Conservation (phyloP, 2,113 vertebrate species). For the Prinia subflava region DNA sequence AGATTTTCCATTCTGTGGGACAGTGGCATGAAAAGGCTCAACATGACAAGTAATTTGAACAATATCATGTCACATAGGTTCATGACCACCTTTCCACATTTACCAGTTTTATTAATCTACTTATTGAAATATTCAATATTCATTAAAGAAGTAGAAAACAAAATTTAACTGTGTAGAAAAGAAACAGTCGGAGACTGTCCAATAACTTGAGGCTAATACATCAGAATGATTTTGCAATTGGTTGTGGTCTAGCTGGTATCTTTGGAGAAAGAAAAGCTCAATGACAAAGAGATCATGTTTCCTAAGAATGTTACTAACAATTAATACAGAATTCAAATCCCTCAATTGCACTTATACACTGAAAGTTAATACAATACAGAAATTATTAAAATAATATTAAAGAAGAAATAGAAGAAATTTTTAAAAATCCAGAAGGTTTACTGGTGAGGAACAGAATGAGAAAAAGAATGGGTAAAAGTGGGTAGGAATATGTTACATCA, state of each 20-base stretch:
- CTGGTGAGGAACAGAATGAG: not conserved
- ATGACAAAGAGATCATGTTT: not conserved
- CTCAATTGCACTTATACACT: not conserved
- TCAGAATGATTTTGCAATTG: not conserved
- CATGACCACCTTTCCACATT: not conserved
- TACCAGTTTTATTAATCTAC: not conserved
- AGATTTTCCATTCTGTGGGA: not conserved
- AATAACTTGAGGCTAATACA: not conserved
- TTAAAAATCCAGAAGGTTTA: not conserved
- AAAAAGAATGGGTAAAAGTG: not conserved
- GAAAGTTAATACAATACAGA: not conserved
- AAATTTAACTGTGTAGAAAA: not conserved
- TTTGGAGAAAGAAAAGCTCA: not conserved
- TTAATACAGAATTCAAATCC: not conserved
- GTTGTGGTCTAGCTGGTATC: not conserved
- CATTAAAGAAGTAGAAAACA: not conserved
- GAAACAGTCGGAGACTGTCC: not conserved
- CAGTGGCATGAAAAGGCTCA: not conserved
- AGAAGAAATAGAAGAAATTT: not conserved
- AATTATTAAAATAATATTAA: not conserved
- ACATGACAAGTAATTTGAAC: not conserved
- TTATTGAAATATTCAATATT: not conserved
- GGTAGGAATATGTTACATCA: not conserved
- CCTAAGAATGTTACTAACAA: not conserved
- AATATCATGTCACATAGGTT: not conserved